Conservation (phyloP, 2,888 invertebrate genomes). For the Ophonus ardosiacus region DNA sequence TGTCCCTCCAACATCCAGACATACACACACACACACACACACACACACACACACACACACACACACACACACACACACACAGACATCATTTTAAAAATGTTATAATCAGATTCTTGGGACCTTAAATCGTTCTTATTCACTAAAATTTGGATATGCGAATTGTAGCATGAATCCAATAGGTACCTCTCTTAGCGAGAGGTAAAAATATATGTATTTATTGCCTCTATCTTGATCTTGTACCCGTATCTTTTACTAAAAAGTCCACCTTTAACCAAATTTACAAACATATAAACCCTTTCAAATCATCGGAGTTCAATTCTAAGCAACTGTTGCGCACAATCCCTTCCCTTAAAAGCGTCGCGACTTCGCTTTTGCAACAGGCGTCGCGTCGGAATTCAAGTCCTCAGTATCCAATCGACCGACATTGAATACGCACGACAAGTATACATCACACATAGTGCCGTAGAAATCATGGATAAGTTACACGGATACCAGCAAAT, state of each 20-base stretch:
- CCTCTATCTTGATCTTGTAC: neutral
- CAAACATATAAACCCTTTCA: neutral
- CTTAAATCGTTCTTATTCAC: no score
- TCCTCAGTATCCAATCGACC: slow-evolving; percentile 12
- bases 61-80: no score
- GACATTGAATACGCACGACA: neutral
- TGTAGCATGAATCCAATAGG: no score
- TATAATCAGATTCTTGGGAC: no score
- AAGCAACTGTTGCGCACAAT: slow-evolving; percentile 37
- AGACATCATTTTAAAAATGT: no score
- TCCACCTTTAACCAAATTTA: neutral
- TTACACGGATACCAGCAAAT: slow-evolving; percentile 44
- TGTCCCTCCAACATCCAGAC: no score
- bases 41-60: no score
- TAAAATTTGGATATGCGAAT: no score
- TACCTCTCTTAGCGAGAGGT: no score
- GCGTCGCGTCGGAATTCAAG: neutral
- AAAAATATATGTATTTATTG: neutral
- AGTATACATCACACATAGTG: neutral
- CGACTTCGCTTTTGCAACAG: slow-evolving; percentile 10
- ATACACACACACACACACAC: no score
- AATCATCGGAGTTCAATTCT: slow-evolving; percentile 33
- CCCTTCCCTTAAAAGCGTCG: slow-evolving; percentile 18
- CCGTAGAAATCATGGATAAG: slow-evolving; percentile 41
- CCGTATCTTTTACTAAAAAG: neutral